phyloP scores from a whole-genome alignment of 2,113 vertebrate species.

The Chascanopsetta lugubris region DNA sequence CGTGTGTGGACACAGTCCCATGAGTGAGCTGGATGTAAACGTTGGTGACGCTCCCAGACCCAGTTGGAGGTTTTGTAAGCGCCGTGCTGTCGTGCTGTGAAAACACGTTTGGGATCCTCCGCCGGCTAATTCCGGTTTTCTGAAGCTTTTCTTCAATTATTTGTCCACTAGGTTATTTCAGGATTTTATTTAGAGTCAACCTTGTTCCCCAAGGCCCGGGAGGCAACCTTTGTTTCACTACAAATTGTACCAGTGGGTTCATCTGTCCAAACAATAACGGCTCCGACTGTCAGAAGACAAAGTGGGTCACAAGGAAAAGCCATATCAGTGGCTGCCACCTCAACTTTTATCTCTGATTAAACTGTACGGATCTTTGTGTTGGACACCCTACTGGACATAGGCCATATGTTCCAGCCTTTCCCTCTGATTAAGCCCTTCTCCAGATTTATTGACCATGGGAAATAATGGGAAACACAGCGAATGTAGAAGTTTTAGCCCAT shows the following conservation, averaged over 20 bases:
- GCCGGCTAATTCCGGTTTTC: constrained; percentile 17
- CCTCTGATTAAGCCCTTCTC: constrained; percentile 71
- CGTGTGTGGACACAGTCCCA: not conserved
- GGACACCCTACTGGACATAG: constrained; percentile 56
- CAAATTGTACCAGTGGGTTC: constrained; percentile 39
- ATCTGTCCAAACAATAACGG: constrained; percentile 48
- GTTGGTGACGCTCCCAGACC: not conserved
- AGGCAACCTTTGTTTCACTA: constrained; percentile 39
- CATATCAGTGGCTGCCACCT: constrained; percentile 34
- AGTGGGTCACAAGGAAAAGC: constrained; percentile 46
- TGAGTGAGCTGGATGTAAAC: not conserved
- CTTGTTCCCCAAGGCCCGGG: constrained; percentile 33
- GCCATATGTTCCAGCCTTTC: constrained; percentile 66
- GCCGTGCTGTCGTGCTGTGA: not conserved
- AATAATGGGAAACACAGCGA: constrained; percentile 78
- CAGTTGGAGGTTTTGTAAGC: not conserved
- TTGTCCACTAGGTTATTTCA: constrained; percentile 36
- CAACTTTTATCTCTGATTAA: constrained; percentile 68
- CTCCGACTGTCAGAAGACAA: constrained; percentile 54
- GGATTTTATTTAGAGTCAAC: constrained; percentile 35
- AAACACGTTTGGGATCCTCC: constrained; percentile 11
- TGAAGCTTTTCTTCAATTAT: constrained; percentile 53
- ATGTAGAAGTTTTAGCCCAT: constrained; percentile 77
- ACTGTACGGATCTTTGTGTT: constrained; percentile 49
- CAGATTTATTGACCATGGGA: constrained; percentile 73